Percentiles rank a stretch among this genome's conserved stretches.
phyloP scores from a whole-genome alignment of 2,113 vertebrate genomes.

The Saccopteryx leptura region DNA sequence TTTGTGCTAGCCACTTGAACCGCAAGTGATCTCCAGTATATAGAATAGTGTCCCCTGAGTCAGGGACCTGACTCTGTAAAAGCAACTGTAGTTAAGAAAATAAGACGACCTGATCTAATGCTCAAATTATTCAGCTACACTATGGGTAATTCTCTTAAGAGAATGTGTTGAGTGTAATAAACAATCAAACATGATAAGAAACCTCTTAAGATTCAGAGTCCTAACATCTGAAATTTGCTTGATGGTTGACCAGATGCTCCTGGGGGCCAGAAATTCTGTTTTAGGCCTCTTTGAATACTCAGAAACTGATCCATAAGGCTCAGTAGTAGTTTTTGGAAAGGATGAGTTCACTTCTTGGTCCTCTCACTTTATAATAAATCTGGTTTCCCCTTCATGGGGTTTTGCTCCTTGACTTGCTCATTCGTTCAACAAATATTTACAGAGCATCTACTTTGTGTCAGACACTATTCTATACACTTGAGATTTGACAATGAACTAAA shows the following conservation, averaged over 20 bases:
- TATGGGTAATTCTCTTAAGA: background rate
- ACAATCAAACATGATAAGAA: background rate
- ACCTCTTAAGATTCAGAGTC: background rate
- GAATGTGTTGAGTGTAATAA: background rate
- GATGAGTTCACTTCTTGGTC: background rate
- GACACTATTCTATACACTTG: background rate
- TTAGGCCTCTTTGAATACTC: background rate
- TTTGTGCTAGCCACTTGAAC: background rate
- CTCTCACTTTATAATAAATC: background rate
- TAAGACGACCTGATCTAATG: background rate
- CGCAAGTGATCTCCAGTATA: background rate
- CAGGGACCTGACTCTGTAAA: background rate
- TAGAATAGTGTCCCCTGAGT: background rate
- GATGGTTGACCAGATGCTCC: background rate
- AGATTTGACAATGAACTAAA: slow-evolving; percentile 11
- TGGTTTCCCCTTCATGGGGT: background rate
- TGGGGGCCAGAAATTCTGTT: background rate
- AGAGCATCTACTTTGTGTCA: background rate
- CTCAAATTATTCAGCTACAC: background rate
- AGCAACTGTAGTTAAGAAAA: background rate
- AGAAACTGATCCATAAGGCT: background rate
- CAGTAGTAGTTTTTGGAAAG: background rate
- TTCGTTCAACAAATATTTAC: background rate
- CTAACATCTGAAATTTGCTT: background rate
- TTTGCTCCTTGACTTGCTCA: background rate